phyloP scores from a whole-genome alignment of 2,888 invertebrate genomes.

The Himalopsyche tibetana region DNA sequence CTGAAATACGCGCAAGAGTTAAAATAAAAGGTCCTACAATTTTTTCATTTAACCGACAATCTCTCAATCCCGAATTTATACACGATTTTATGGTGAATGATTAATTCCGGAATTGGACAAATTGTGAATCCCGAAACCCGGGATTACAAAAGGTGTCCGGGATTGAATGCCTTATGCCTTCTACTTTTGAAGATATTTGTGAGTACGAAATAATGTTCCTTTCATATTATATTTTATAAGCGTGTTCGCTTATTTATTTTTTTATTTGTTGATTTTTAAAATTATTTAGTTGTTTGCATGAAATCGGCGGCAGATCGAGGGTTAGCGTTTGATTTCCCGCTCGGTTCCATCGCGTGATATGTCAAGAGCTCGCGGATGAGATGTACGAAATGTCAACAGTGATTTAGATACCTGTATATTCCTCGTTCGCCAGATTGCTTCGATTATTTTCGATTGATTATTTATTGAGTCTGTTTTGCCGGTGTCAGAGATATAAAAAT shows the following conservation, averaged over 20 bases:
- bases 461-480: slow-evolving; percentile 35
- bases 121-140: no score
- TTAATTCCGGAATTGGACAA: no score
- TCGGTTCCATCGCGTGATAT: slow-evolving; percentile 55
- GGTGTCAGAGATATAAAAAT: slow-evolving; percentile 16
- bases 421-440: slow-evolving; percentile 28
- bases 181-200: no score
- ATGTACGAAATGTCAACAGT: slow-evolving; percentile 58
- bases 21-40: no score
- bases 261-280: not conserved
- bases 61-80: no score
- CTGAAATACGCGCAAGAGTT: no score
- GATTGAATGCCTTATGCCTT: no score
- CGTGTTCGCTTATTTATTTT: not conserved
- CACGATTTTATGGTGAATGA: no score
- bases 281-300: not conserved
- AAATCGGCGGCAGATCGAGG: not conserved
- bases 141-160: no score
- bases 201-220: no score
- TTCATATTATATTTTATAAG: no score
- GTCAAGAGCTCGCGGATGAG: slow-evolving; percentile 53
- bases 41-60: no score
- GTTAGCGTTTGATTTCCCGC: slow-evolving; percentile 22
- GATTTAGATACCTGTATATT: slow-evolving; percentile 52
- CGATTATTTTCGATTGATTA: slow-evolving; percentile 54